phyloP scores from a whole-genome alignment of 2,113 vertebrate species.

The Melospiza melodia region DNA sequence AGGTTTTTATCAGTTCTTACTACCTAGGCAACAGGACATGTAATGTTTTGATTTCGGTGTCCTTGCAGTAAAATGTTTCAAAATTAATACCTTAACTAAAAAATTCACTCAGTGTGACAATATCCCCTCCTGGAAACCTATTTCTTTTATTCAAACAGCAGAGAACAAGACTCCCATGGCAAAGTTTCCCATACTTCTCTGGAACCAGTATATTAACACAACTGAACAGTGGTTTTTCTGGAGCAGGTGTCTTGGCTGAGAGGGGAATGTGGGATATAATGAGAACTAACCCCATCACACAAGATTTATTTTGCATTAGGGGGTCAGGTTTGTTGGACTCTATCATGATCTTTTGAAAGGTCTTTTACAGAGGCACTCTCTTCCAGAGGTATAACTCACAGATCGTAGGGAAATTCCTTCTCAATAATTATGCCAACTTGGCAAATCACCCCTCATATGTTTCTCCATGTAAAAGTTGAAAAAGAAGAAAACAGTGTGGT shows the following conservation, averaged over 20 bases:
- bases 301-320: background rate
- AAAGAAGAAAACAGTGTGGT: background rate
- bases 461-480: background rate
- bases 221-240: background rate
- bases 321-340: background rate
- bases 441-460: background rate
- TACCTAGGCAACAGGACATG: background rate
- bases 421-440: background rate
- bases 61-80: conserved; percentile 1
- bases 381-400: background rate
- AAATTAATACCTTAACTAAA: background rate
- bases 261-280: background rate
- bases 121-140: background rate
- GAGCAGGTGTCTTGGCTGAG: background rate
- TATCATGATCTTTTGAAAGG: background rate
- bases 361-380: background rate
- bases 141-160: background rate
- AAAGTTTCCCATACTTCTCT: background rate
- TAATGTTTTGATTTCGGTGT: background rate
- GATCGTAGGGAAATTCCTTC: background rate
- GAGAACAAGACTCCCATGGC: background rate
- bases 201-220: background rate
- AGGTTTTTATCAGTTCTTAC: conserved; percentile 1
- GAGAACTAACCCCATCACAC: background rate
- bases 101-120: background rate